Evolutionary conservation across 2,797 vertebrate species (phyloP).

Genomic region (Cossypha caffra): DNA sequence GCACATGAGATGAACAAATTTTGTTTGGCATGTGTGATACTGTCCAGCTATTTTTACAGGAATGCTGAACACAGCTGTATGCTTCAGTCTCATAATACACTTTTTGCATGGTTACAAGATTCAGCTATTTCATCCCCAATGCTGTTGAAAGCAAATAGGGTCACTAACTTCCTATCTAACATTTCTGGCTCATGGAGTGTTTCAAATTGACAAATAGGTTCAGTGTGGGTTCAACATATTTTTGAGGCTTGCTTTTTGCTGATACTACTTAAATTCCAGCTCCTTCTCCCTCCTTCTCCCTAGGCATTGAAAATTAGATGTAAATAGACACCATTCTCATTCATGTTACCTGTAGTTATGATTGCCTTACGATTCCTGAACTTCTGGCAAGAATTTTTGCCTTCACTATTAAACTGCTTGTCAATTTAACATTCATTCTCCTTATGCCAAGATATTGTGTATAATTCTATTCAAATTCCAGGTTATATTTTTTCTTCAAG

Average conservation of each 20-base stretch:
- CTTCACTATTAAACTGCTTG: conserved; percentile 5
- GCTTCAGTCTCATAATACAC: background rate
- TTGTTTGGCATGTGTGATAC: conserved; percentile 16
- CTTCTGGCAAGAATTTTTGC: background rate
- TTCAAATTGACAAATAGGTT: conserved; percentile 49
- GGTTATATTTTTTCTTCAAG: background rate
- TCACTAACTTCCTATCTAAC: conserved; percentile 35
- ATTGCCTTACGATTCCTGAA: background rate
- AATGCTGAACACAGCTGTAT: conserved; percentile 5
- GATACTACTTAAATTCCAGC: background rate
- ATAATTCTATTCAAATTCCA: background rate
- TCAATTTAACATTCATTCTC: background rate
- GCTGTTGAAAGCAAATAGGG: conserved; percentile 16
- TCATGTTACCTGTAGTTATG: background rate
- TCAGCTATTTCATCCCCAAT: conserved; percentile 20
- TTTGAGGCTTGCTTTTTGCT: background rate
- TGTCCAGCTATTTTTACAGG: conserved; percentile 29
- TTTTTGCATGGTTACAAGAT: background rate
- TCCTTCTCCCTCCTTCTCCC: background rate
- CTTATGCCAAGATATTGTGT: background rate
- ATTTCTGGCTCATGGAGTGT: conserved; percentile 25
- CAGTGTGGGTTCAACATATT: background rate
- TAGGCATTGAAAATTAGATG: background rate
- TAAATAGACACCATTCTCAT: background rate
- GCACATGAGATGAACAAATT: background rate